Base-by-base conservation (phyloP, 2,888 invertebrate genomes). In the Amphipyra tragopoginis region DNA sequence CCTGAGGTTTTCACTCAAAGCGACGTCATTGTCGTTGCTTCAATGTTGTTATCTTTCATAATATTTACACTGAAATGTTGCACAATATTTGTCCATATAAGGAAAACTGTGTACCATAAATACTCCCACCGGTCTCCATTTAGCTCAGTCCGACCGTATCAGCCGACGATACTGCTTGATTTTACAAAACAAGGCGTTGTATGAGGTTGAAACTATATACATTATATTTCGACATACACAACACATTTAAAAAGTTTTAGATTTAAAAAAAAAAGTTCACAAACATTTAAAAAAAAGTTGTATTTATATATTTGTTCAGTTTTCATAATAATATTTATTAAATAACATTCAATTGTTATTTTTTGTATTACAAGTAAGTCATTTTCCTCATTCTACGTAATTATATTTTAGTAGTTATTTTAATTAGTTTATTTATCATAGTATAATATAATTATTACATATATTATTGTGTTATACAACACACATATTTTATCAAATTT, bases 131-230 rank as follows among this genome's bases (percentile, higher is more conserved):
- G 10, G 0, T 0, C 5, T 7, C 0, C 0, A 4, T 11, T 36
- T 33, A 2, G 5, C 1, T 72, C 56, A 70, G 55, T 70, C 1
- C 29, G 0, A 39, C 42, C 14, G 0, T 6, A 0, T 34, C 38
- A 14, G n/a, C 9, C 13, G 3, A 14, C 48, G 48, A 42, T 13
- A 8, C 49, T 53, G 73, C 67, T 72, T 33, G 60, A n/a, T 8
- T 15, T 8, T n/a, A 34, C 15, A 15, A 34, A 15, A 44, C 0
- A 58, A n/a, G 13, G 6, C 15, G 67, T 72, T 70, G 51, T 60
- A 70, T 70, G 69, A 72, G 72, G 72, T 70, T 66, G 67, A 56
- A 59, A 52, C 49, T 40, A 59, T 52, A 2, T 7, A 13, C 72
- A 40, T 4, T 44, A 51, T 50, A 56, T 51, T 52, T 72, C 72